Conservation (phyloP, 30 jellyfish, hydroid and myxozoan genomes). For the Sanderia malayensis region DNA sequence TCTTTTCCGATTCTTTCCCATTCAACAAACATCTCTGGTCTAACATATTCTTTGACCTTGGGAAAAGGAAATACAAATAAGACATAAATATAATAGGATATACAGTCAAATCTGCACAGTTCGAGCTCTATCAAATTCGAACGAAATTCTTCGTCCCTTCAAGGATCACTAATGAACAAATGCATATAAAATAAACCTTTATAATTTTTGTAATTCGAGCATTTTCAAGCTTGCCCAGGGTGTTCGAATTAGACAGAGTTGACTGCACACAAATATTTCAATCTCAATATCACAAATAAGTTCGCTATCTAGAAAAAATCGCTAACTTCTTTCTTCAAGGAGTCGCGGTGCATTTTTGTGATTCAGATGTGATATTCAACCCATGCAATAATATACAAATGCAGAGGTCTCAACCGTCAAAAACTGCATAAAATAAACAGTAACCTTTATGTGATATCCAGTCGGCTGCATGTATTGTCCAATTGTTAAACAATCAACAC, state of each 20-base stretch:
- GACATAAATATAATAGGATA: background rate
- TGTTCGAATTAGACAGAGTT: background rate
- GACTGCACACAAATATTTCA: background rate
- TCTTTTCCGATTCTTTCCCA: slow-evolving; percentile 91
- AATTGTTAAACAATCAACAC: slow-evolving; percentile 94
- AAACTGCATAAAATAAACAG: background rate
- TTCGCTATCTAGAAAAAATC: background rate
- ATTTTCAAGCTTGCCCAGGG: too few species aligned
- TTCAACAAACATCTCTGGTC: slow-evolving; percentile 74
- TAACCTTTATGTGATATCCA: slow-evolving; percentile 78
- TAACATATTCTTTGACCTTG: slow-evolving; percentile 85
- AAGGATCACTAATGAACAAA: background rate
- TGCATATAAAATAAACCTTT: background rate
- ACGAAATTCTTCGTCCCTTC: too few species aligned
- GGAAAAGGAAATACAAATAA: background rate
- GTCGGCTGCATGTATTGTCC: slow-evolving; percentile 99
- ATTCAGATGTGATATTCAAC: background rate
- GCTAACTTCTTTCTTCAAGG: background rate
- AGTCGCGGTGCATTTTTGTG: background rate
- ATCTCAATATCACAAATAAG: background rate
- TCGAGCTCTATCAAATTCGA: too few species aligned
- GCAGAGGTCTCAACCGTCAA: background rate
- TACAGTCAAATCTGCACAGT: too few species aligned
- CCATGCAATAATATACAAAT: too few species aligned
- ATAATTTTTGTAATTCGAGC: background rate